A percentile compares a stretch with the other conserved stretches of the same genome.
phyloP scores from a whole-genome alignment of 2,113 vertebrate species.

The Tetraodon nigroviridis region DNA sequence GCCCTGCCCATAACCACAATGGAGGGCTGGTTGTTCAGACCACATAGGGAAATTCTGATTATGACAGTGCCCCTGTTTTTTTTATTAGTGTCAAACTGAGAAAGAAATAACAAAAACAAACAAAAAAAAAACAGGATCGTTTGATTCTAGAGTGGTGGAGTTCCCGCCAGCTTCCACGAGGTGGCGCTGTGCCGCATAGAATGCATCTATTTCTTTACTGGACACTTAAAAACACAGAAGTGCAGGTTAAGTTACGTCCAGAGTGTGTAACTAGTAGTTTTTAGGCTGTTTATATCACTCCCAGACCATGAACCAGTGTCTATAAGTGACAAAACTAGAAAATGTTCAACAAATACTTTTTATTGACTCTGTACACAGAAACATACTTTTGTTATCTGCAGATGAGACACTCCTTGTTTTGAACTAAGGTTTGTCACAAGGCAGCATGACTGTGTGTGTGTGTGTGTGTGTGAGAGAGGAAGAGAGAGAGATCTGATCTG shows the following conservation, averaged over 20 bases:
- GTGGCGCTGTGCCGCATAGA: not conserved
- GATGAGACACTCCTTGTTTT: not conserved
- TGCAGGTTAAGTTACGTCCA: no score
- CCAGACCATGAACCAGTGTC: not conserved
- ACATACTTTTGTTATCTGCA: slow-evolving; percentile 23
- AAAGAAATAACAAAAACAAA: no score
- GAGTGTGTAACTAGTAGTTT: not conserved
- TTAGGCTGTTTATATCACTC: not conserved
- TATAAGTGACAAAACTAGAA: not conserved
- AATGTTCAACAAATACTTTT: not conserved
- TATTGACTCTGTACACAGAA: not conserved
- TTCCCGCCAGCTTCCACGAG: not conserved
- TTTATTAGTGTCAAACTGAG: slow-evolving; percentile 3
- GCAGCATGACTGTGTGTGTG: not conserved
- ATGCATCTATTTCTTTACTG: not conserved
- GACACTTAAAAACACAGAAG: no score
- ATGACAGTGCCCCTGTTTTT: slow-evolving; percentile 11
- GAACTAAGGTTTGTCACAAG: not conserved
- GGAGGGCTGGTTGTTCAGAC: slow-evolving; percentile 10
- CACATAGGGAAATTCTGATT: slow-evolving; percentile 9
- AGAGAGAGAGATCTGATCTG: no score
- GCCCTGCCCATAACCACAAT: slow-evolving; percentile 13
- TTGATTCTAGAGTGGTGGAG: slow-evolving; percentile 20
- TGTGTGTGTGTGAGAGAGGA: no score
- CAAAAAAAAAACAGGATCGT: not conserved